Evolutionary conservation across 2,113 vertebrate genomes (phyloP).

Genomic region (Alethe castanea): DNA sequence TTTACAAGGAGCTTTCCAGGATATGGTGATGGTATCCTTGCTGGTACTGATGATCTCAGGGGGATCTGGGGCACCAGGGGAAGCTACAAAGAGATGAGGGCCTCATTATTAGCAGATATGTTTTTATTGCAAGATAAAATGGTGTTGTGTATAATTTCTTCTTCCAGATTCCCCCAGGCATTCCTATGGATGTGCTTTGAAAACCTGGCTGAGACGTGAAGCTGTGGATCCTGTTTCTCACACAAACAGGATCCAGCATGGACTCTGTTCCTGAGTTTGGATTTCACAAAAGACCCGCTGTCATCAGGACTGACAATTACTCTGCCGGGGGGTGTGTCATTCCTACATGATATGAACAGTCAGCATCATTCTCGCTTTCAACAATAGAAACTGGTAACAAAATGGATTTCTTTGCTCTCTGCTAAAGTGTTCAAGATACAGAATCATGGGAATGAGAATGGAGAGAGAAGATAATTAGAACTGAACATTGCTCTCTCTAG

Average conservation of each 20-base stretch:
- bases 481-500: not conserved
- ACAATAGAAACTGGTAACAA: not conserved
- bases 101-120: not conserved
- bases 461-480: not conserved
- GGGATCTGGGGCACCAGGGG: slow-evolving; percentile 78
- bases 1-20: slow-evolving; percentile 79
- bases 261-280: not conserved
- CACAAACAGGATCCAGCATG: not conserved
- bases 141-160: not conserved
- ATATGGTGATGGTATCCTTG: slow-evolving; percentile 77
- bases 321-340: not conserved
- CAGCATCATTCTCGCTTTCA: not conserved
- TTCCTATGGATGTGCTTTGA: not conserved
- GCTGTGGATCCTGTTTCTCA: not conserved
- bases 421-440: not conserved
- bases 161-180: not conserved
- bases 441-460: not conserved
- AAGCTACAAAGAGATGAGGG: slow-evolving; percentile 61
- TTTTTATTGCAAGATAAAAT: not conserved
- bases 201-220: not conserved
- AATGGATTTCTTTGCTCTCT: not conserved
- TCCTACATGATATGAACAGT: not conserved
- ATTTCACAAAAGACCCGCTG: not conserved
- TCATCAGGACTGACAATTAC: not conserved
- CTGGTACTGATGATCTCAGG: slow-evolving; percentile 79